Conservation (phyloP, 2,797 vertebrate genomes). For the Lithobates pipiens region DNA sequence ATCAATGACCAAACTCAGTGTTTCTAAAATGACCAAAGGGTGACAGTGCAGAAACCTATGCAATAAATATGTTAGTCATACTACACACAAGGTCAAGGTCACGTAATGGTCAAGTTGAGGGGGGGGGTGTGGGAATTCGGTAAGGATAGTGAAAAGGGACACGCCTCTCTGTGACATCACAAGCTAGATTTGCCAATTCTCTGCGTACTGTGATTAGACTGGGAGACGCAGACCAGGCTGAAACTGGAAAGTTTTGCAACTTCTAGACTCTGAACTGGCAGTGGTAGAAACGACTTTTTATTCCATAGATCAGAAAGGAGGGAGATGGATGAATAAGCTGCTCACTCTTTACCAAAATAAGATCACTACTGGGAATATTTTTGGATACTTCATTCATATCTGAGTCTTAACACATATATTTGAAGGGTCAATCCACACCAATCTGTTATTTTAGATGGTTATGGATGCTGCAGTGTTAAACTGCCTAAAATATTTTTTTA, state of each 20-base stretch:
- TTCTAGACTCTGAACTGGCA: slow-evolving; percentile 26
- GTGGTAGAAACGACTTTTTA: neutral
- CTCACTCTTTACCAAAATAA: neutral
- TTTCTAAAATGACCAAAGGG: slow-evolving; percentile 10
- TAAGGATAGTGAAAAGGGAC: slow-evolving; percentile 46
- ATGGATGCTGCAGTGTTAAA: too few relatives aligned
- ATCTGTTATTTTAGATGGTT: too few relatives aligned
- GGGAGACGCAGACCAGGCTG: slow-evolving; percentile 37
- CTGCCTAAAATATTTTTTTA: too few relatives aligned
- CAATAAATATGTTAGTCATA: neutral
- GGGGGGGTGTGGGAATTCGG: slow-evolving; percentile 35
- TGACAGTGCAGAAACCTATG: slow-evolving; percentile 18
- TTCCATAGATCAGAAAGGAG: neutral
- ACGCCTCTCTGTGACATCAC: slow-evolving; percentile 56
- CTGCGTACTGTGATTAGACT: slow-evolving; percentile 41
- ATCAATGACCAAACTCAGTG: neutral
- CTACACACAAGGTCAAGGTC: too few relatives aligned
- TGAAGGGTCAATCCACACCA: too few relatives aligned
- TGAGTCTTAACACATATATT: too few relatives aligned
- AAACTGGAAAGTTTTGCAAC: slow-evolving; percentile 55
- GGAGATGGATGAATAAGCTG: neutral
- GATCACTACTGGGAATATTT: too few relatives aligned
- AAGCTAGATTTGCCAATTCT: slow-evolving; percentile 37
- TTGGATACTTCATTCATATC: too few relatives aligned
- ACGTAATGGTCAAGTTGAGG: slow-evolving; percentile 1